phyloP scores from a whole-genome alignment of 2,113 vertebrate species.

The Turdus rufiventris region DNA sequence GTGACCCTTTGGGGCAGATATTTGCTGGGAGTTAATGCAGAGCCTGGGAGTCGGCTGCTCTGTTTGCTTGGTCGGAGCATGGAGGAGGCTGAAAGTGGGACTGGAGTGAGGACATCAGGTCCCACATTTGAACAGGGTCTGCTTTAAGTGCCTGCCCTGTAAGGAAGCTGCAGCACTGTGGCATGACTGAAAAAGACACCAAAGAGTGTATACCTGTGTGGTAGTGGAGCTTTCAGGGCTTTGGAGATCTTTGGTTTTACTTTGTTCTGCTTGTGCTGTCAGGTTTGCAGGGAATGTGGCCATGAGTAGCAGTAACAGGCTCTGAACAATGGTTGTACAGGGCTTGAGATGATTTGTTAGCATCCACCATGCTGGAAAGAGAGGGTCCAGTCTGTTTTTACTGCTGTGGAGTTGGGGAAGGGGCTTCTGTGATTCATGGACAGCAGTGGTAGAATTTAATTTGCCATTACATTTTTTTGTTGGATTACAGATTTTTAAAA shows the following conservation, averaged over 20 bases:
- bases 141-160: background rate
- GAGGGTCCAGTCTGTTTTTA: background rate
- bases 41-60: background rate
- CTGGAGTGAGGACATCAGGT: background rate
- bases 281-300: background rate
- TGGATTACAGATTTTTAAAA: background rate
- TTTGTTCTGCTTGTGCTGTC: background rate
- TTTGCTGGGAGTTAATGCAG: background rate
- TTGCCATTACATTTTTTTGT: background rate
- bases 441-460: background rate
- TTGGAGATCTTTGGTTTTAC: background rate
- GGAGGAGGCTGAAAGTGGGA: background rate
- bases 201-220: accelerated
- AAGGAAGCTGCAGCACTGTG: background rate
- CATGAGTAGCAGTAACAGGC: background rate
- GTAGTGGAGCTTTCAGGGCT: background rate
- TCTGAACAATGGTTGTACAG: background rate
- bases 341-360: background rate
- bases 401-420: background rate
- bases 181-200: background rate
- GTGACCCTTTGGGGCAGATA: background rate
- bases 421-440: background rate
- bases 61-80: background rate
- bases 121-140: background rate
- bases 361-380: background rate